Base-by-base conservation (phyloP, 1,140 invertebrate species). In the Melipona quadrifasciata region DNA sequence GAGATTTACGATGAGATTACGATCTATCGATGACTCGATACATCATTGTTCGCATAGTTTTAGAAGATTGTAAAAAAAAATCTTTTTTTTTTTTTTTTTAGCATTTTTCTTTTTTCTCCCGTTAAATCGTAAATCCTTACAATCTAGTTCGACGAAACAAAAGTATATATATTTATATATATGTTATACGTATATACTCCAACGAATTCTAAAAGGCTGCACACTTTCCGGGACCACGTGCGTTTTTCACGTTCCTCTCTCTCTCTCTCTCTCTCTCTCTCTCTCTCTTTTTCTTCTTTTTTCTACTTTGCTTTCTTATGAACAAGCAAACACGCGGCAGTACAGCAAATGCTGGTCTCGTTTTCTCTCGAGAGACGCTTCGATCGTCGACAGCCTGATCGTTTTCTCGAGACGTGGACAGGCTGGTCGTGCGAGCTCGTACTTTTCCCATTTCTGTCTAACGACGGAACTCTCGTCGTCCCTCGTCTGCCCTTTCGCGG, bases 301-400 rank as follows among this genome's bases (percentile, higher is more conserved):
- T 39, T 14, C 0, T 67, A 2, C 0, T 24, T 17, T 61, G 47
- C 34, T n/a, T 31, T 72, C 16, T 27, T 19, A 8, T n/a, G 55
- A 82, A 82, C 71, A 64, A 71, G 65, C 53, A 78, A 78, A 78
- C 55, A 51, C 81, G 61, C 75, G 75, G 55, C 81, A 70, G 81
- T 61, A 82, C 81, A 27, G 34, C 73, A 31, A 55, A 75, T 67
- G 34, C 14, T 19, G 19, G 34, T 70, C 65, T 58, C 39, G 5
- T 55, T 79, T 31, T 14, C 12, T 27, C 24, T 51, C 65, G 73
- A 70, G 73, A 70, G 79, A 73, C 79, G 14, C 27, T 19, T 64
- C 39, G 68, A 74, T 70, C 72, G 47, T 81, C 27, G 72, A 68
- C 64, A 82, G 80, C 72, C 72, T 65, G 61, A 67, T 53, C 61